Evolutionary conservation across 2,113 vertebrate genomes (phyloP), one percentile per base, ranked within the genome.

Genomic region (Rafetus swinhoei): DNA sequence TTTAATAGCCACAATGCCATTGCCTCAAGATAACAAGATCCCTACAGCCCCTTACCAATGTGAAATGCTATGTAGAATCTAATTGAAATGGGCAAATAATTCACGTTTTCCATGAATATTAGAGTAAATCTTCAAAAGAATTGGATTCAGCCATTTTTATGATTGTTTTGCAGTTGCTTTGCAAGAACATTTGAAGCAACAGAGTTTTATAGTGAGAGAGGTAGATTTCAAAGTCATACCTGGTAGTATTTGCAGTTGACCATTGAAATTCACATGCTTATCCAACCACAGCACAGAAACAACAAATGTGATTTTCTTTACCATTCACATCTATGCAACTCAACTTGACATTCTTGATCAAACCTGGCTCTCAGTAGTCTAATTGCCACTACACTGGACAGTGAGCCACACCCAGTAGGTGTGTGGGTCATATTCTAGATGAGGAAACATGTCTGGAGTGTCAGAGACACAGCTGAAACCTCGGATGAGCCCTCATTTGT

Each of bases 221-320:
- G 25, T 10, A 86, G 86, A 89, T 2, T 56, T 3, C 19, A 74
- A 86, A 82, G 56, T 45, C 56, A 45, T 5, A 27, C 7, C 13
- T 50, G 35, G n/a, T 45, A 89, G 4, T 84, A 35, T 50, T 50
- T 90, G 86, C 50, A 72, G 55, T 91, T 80, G 35, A 54, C 52
- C 90, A 85, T 35, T 57, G 8, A 87, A 94, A 69, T 25, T 5
- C 81, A 86, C 2, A 22, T 11, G 13, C 53, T 86, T 84, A 77
- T 10, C 6, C 0, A 0, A 35, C 21, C 81, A 87, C 32, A n/a
- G 0, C 0, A 69, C 0, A 81, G 84, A 76, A 55, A 76, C 19
- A 84, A 82, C 0, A 24, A 0, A 56, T 0, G 14, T 56, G 79
- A 82, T 45, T 4, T 76, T 79, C 88, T 88, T 77, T 84, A 59